Base-by-base conservation (phyloP, 2,797 vertebrate species). In the Okamejei kenojei region DNA sequence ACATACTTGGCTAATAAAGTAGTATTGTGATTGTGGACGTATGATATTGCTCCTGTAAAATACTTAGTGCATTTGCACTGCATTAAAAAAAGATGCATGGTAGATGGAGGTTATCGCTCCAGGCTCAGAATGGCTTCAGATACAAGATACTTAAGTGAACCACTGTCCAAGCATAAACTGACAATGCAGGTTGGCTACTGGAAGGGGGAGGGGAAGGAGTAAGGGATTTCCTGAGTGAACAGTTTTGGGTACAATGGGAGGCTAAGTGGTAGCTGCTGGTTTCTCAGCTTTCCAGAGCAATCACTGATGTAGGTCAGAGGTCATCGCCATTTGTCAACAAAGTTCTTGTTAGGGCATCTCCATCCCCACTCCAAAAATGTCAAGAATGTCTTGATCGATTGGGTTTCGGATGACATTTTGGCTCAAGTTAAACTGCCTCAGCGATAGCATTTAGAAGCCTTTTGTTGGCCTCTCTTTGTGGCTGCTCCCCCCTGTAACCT, bases 331-430 rank as follows among this genome's bases (percentile, higher is more conserved):
- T 92, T 92, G 38, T 76, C 13, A 92, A 92, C 90, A 54, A 76
- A 76, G 71, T 32, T 91, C 90, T 26, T 54, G 21, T 74, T 92
- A 29, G 65, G 71, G 65, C 68, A 92, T 74, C 71, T 76, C 71
- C 5, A 35, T 19, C 9, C 26, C 88, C 0, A 11, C 86, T 71
- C 7, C 32, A 92, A 76, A 54, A 45, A 92, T 54, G 8, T 73
- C 35, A 54, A 73, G 29, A 91, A 74, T 45, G 65, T 26, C 90
- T 11, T n/a, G 71, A 26, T 1, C 26, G 38, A 45, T 92, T 74
- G 71, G 71, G 45, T 58, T 92, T 54, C 90, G n/a, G 54, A 76
- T 76, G 38, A 76, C 71, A 92, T 73, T 92, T 73, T 45, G 32
- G 65, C 1, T 29, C 2, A 7, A 90, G 86, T 71, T 38, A 73